Conservation (phyloP, 2,113 vertebrate species). For the Rhineura floridana region DNA sequence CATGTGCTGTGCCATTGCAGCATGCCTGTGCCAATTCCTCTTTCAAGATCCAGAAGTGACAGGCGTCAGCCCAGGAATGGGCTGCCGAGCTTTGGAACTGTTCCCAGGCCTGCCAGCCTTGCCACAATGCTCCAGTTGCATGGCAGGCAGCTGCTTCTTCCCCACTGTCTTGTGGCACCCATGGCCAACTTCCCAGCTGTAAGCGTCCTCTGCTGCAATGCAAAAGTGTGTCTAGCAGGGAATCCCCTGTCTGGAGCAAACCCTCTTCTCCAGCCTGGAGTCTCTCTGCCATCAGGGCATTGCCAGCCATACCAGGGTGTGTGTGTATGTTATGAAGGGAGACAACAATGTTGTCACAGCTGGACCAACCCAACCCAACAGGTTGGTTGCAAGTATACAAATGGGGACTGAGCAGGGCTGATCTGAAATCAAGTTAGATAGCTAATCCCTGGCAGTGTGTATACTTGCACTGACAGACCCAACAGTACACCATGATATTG, state of each 20-base stretch:
- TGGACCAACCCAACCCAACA: too few relatives aligned
- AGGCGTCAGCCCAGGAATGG: neutral
- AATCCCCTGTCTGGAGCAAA: neutral
- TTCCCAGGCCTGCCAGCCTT: neutral
- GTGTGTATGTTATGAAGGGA: too few relatives aligned
- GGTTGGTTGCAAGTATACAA: neutral
- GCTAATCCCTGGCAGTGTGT: neutral
- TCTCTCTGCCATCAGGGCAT: neutral
- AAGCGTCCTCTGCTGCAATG: neutral
- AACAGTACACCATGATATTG: too few relatives aligned
- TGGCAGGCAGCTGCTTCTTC: neutral
- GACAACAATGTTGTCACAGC: too few relatives aligned
- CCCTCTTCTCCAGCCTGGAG: neutral
- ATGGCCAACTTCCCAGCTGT: neutral
- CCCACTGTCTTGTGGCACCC: neutral
- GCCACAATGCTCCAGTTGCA: neutral
- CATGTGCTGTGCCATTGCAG: neutral
- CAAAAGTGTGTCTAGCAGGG: neutral
- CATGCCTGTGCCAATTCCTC: neutral
- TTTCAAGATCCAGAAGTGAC: neutral
- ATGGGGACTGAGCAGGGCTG: neutral
- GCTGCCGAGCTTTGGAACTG: neutral
- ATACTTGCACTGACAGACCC: neutral
- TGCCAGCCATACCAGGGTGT: neutral
- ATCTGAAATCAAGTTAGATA: neutral